Evolutionary conservation across 1,140 invertebrate genomes (phyloP).

Genomic region (Geopemphigus sp.): DNA sequence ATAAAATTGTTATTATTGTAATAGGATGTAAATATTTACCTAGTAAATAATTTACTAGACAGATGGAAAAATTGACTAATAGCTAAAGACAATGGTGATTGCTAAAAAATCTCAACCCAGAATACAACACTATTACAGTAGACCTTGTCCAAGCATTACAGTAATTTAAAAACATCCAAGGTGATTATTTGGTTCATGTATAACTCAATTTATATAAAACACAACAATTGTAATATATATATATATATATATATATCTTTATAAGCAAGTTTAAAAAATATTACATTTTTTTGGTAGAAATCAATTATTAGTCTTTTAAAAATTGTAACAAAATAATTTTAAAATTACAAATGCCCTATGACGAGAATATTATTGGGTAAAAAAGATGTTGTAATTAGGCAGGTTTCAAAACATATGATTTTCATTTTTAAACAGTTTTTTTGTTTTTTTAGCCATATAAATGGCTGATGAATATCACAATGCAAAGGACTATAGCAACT

Average conservation of each 20-base stretch:
- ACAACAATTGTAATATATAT: not conserved
- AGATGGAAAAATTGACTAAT: conserved; percentile 71
- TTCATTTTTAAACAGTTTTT: conserved; percentile 23
- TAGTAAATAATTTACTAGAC: conserved; percentile 69
- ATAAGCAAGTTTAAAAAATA: not conserved
- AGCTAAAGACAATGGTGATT: conserved; percentile 90
- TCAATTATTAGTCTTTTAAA: conserved; percentile 82
- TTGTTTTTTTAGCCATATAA: conserved; percentile 68
- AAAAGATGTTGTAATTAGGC: conserved; percentile 33
- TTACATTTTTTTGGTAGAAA: conserved; percentile 59
- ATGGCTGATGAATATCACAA: conserved; percentile 95
- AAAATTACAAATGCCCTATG: conserved; percentile 85
- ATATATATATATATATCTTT: too few relatives aligned
- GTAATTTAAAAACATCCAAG: conserved; percentile 71
- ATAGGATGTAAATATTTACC: conserved; percentile 58
- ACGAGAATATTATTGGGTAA: conserved; percentile 84
- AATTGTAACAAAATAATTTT: conserved; percentile 88
- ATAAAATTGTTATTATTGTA: not conserved
- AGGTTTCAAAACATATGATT: not conserved
- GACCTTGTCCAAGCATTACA: conserved; percentile 77
- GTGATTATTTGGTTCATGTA: conserved; percentile 73
- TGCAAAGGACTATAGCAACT: conserved; percentile 84
- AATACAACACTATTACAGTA: conserved; percentile 74
- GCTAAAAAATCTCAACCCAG: conserved; percentile 76
- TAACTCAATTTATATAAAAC: not conserved